A percentile compares a stretch with the other conserved stretches of the same genome.
phyloP scores from a whole-genome alignment of 1,140 invertebrate species.

The Myzus persicae region DNA sequence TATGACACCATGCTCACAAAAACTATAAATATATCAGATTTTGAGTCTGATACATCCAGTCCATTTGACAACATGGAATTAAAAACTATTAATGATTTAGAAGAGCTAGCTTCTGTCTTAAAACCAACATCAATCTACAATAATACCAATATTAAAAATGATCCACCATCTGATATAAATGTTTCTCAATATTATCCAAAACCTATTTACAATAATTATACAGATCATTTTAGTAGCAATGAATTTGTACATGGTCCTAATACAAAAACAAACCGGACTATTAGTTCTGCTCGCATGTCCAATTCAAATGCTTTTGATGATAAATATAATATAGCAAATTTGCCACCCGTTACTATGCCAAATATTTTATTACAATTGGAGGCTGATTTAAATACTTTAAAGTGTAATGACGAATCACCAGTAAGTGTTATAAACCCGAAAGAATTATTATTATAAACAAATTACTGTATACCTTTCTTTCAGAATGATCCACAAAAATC shows the following conservation, averaged over 20 bases:
- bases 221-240: slow-evolving; percentile 39
- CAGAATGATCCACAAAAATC: slow-evolving; percentile 46
- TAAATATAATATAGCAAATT: background rate
- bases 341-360: slow-evolving; percentile 54
- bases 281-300: background rate
- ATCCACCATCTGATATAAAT: background rate
- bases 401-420: slow-evolving; percentile 9
- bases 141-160: slow-evolving; percentile 10
- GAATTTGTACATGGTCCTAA: slow-evolving; percentile 37
- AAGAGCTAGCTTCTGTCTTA: slow-evolving; percentile 72
- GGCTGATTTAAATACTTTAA: slow-evolving; percentile 44
- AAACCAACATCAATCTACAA: slow-evolving; percentile 16
- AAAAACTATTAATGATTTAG: slow-evolving; percentile 89
- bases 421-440: background rate
- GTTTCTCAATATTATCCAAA: slow-evolving; percentile 54
- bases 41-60: slow-evolving; percentile 87
- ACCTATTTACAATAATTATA: slow-evolving; percentile 54
- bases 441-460: background rate
- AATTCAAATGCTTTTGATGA: slow-evolving; percentile 9
- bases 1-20: slow-evolving; percentile 24
- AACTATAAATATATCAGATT: slow-evolving; percentile 76
- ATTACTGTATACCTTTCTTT: background rate
- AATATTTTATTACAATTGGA: slow-evolving; percentile 44
- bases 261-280: slow-evolving; percentile 17
- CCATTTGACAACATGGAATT: slow-evolving; percentile 91